Percentiles rank a stretch among this genome's conserved stretches.
Evolutionary conservation across 1,140 invertebrate genomes (phyloP).

Genomic region (Holotrichia oblita): DNA sequence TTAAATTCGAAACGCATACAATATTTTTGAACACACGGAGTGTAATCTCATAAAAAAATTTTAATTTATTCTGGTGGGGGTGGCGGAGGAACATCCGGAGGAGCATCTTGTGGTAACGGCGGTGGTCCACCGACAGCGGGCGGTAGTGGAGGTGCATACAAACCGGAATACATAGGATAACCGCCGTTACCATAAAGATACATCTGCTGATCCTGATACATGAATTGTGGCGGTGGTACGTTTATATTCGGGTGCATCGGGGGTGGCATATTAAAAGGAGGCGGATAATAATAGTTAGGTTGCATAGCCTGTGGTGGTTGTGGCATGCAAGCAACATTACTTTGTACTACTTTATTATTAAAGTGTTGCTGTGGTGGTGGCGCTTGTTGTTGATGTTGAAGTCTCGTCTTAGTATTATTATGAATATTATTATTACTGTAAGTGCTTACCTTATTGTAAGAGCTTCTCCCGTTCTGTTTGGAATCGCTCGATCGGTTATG

Average conservation of each 20-base stretch:
- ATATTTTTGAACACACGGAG: too few species aligned
- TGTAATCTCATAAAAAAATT: too few species aligned
- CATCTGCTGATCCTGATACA: conserved; percentile 50
- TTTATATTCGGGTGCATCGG: conserved; percentile 31
- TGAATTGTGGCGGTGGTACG: conserved; percentile 42
- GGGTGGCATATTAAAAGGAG: conserved; percentile 42
- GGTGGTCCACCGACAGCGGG: conserved; percentile 42
- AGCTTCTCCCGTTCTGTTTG: conserved; percentile 58
- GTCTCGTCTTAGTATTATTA: conserved; percentile 41
- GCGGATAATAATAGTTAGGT: conserved; percentile 45
- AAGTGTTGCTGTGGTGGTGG: conserved; percentile 40
- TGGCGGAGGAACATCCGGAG: conserved; percentile 61
- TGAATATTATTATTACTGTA: conserved; percentile 47
- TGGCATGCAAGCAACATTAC: conserved; percentile 37
- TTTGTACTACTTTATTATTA: conserved; percentile 10
- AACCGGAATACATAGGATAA: conserved; percentile 15
- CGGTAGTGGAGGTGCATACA: conserved; percentile 10
- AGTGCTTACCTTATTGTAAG: conserved; percentile 60
- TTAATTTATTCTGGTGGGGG: conserved; percentile 64
- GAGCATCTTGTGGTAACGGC: too few species aligned
- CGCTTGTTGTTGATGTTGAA: conserved; percentile 38
- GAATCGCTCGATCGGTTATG: conserved; percentile 50
- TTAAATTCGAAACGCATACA: too few species aligned
- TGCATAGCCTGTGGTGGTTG: conserved; percentile 36
- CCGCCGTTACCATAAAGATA: conserved; percentile 28